These are phyloP conservation scores for Ypsolopha sequella DNA, from an alignment of 2,888 invertebrate species.

Conservation along the genomic window DNA sequence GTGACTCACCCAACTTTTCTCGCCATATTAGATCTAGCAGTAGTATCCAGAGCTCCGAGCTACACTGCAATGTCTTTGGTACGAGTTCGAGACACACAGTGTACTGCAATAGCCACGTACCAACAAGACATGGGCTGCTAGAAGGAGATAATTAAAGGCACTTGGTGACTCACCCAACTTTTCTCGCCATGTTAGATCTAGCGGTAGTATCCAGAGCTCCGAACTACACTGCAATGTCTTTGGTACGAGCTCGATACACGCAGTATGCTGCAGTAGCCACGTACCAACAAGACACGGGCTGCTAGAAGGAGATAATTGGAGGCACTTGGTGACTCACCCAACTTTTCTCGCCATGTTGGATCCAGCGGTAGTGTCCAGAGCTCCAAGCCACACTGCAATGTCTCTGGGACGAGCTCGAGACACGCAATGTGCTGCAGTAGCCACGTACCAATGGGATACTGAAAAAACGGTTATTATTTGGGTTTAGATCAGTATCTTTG, in stretches of 20 bases:
- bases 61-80: no score
- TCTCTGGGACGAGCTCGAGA: slow-evolving; percentile 80
- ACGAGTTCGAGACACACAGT: background rate
- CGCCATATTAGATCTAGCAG: slow-evolving; percentile 37
- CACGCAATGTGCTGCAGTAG: slow-evolving; percentile 88
- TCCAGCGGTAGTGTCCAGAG: slow-evolving; percentile 76
- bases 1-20: no score
- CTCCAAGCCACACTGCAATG: slow-evolving; percentile 83
- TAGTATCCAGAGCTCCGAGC: no score
- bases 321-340: slow-evolving; percentile 24
- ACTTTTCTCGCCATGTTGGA: slow-evolving; percentile 42
- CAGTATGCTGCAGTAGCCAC: slow-evolving; percentile 89
- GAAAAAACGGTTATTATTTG: slow-evolving; percentile 11
- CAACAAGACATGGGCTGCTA: no score
- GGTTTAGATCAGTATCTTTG: no score
- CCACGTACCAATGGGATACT: slow-evolving; percentile 80
- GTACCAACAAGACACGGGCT: slow-evolving; percentile 78
- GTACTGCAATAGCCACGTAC: background rate
- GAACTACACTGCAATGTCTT: slow-evolving; percentile 82
- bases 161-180: slow-evolving; percentile 33
- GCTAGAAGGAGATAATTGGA: background rate
- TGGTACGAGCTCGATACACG: slow-evolving; percentile 79
- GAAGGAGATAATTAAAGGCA: no score
- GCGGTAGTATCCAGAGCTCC: slow-evolving; percentile 82
- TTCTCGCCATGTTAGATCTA: slow-evolving; percentile 39